Evolutionary conservation across 1,140 invertebrate species (phyloP).

Genomic region (Euura saliciscinereae): DNA sequence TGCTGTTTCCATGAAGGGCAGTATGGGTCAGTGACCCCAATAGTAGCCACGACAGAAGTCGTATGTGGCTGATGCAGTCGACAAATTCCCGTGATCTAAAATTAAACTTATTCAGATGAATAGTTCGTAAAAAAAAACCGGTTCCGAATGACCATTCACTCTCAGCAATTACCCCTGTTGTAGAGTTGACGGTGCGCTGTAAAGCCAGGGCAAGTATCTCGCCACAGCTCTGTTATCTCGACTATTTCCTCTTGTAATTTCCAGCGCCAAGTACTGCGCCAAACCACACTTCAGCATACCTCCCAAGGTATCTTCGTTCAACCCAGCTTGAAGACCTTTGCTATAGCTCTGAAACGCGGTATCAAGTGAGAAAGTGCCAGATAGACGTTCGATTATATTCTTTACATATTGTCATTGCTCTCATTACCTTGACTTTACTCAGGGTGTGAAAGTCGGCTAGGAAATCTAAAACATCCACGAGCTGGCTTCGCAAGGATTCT

Average conservation of each 20-base stretch:
- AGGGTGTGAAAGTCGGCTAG: constrained; percentile 95
- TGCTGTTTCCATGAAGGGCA: constrained; percentile 62
- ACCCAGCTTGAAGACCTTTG: constrained; percentile 76
- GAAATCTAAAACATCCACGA: constrained; percentile 95
- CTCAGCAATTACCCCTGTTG: constrained; percentile 77
- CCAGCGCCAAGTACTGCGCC: constrained; percentile 92
- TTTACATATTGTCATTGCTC: not conserved
- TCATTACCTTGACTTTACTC: constrained; percentile 90
- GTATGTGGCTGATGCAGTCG: constrained; percentile 94
- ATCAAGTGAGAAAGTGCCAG: not conserved
- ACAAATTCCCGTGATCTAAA: constrained; percentile 89
- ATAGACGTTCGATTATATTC: constrained; percentile 7
- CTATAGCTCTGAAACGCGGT: constrained; percentile 72
- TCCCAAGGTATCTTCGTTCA: constrained; percentile 95
- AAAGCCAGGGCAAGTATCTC: constrained; percentile 91
- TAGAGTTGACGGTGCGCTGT: constrained; percentile 80
- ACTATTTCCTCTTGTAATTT: constrained; percentile 87
- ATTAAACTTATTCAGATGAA: constrained; percentile 28
- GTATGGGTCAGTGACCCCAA: constrained; percentile 91
- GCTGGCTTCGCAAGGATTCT: constrained; percentile 90
- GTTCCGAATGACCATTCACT: not conserved
- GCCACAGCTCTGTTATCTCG: constrained; percentile 84
- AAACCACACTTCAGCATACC: constrained; percentile 94
- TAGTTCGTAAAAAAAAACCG: not conserved
- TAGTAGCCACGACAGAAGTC: constrained; percentile 94